phyloP scores from a whole-genome alignment of 2,113 vertebrate species.

The Zosterops japonicus region DNA sequence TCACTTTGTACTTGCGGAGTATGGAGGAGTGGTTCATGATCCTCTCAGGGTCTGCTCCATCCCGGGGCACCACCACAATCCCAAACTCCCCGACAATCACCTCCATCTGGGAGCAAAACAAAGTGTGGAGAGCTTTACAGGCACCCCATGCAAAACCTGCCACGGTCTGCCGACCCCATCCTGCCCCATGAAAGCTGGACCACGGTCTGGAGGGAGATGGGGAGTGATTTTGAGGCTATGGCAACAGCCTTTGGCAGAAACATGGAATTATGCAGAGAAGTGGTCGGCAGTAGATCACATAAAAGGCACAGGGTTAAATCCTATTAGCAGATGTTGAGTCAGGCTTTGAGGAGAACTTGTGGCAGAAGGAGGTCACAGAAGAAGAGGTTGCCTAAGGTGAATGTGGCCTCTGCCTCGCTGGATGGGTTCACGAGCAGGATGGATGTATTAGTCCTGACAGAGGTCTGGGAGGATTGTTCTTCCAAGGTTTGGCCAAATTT shows the following conservation, averaged over 20 bases:
- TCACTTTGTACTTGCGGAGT: conserved; percentile 95
- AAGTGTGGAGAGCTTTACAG: background rate
- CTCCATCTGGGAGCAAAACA: conserved; percentile 85
- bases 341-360: background rate
- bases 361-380: background rate
- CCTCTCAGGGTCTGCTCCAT: conserved; percentile 87
- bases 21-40: conserved; percentile 98
- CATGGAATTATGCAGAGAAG: background rate
- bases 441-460: background rate
- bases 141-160: background rate
- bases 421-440: background rate
- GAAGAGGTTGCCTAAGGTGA: background rate
- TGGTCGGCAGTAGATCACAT: background rate
- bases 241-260: background rate
- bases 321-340: background rate
- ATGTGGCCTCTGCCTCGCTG: background rate
- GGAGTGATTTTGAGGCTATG: background rate
- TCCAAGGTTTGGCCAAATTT: background rate
- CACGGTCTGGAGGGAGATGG: background rate
- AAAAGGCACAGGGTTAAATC: background rate
- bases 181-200: background rate
- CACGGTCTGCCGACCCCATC: background rate
- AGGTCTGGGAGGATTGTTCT: background rate
- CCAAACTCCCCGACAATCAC: conserved; percentile 98
- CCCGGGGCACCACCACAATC: conserved; percentile 95